Percentiles rank a stretch among this genome's conserved stretches.
Conservation (phyloP, 2,888 invertebrate species). For the Beris morrisii region DNA sequence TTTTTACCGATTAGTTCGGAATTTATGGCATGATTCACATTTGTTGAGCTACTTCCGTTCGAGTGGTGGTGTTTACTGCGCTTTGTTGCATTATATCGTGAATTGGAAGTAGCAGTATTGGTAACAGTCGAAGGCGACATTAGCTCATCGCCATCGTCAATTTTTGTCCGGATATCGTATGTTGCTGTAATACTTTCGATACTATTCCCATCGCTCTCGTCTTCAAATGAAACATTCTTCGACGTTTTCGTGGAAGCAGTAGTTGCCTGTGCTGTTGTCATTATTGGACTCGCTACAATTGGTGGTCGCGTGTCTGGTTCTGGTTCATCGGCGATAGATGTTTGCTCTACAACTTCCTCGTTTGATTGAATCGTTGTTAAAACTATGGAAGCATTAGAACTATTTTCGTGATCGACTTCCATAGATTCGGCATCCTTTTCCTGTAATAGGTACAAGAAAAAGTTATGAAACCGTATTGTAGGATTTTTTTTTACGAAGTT, state of each 20-base stretch:
- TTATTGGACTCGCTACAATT: not conserved
- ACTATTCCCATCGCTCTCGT: slow-evolving; percentile 35
- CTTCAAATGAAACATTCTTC: slow-evolving; percentile 42
- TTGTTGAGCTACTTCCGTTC: not conserved
- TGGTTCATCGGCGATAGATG: not conserved
- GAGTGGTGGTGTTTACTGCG: slow-evolving; percentile 31
- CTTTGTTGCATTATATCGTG: slow-evolving; percentile 25
- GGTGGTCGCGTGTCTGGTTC: not conserved
- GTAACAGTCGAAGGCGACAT: not conserved
- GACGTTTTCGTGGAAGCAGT: slow-evolving; percentile 6
- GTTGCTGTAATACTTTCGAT: slow-evolving; percentile 10
- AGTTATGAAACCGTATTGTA: not conserved
- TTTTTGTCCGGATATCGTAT: slow-evolving; percentile 11
- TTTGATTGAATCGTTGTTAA: not conserved
- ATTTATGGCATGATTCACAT: not conserved
- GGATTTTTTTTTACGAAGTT: not conserved
- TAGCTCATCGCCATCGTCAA: slow-evolving; percentile 21
- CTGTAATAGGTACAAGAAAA: slow-evolving; percentile 19
- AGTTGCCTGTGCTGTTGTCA: slow-evolving; percentile 7
- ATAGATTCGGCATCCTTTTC: slow-evolving; percentile 34
- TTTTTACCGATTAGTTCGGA: slow-evolving; percentile 34
- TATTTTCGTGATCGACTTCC: slow-evolving; percentile 36
- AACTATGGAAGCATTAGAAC: not conserved
- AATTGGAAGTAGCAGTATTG: slow-evolving; percentile 1
- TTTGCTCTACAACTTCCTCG: not conserved